Percentiles rank a stretch among this genome's conserved stretches.
These are phyloP conservation scores for Brachypalpus laphriformis DNA, from an alignment of 2,888 invertebrate genomes.

Conservation along the genomic window DNA sequence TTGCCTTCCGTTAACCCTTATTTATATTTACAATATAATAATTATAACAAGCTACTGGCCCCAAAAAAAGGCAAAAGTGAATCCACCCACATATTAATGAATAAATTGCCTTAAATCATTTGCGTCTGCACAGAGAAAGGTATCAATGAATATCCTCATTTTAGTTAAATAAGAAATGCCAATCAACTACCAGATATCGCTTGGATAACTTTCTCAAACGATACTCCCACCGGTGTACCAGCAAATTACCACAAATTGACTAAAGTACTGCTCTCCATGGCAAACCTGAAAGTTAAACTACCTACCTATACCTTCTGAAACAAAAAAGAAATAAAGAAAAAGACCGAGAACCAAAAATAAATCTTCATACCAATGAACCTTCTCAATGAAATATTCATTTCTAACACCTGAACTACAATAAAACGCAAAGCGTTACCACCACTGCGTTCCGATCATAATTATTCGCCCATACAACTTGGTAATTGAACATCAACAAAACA, in stretches of 20 bases:
- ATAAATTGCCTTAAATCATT: not conserved
- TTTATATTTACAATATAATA: no score
- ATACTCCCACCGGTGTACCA: not conserved
- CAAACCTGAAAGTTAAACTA: not conserved
- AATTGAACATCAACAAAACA: slow-evolving; percentile 34
- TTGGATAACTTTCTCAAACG: not conserved
- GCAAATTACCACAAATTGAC: slow-evolving; percentile 4
- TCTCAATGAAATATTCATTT: slow-evolving; percentile 23
- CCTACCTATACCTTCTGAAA: not conserved
- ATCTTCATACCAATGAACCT: slow-evolving; percentile 8
- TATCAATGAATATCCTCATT: not conserved
- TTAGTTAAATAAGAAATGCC: not conserved
- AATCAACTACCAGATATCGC: not conserved
- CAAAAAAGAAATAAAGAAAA: not conserved
- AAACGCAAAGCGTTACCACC: slow-evolving; percentile 13
- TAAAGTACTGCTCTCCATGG: slow-evolving; percentile 10
- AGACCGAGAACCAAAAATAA: slow-evolving; percentile 1
- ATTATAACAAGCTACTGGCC: no score
- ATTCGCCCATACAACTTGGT: slow-evolving; percentile 31
- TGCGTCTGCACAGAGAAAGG: not conserved
- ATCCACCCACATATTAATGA: no score
- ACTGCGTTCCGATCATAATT: slow-evolving; percentile 12
- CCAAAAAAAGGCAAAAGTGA: no score
- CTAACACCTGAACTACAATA: slow-evolving; percentile 23
- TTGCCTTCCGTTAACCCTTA: no score